A percentile compares a stretch with the other conserved stretches of the same genome.
These are phyloP conservation scores for Achroia grisella DNA, from an alignment of 1,140 invertebrate species.

Conservation along the genomic window DNA sequence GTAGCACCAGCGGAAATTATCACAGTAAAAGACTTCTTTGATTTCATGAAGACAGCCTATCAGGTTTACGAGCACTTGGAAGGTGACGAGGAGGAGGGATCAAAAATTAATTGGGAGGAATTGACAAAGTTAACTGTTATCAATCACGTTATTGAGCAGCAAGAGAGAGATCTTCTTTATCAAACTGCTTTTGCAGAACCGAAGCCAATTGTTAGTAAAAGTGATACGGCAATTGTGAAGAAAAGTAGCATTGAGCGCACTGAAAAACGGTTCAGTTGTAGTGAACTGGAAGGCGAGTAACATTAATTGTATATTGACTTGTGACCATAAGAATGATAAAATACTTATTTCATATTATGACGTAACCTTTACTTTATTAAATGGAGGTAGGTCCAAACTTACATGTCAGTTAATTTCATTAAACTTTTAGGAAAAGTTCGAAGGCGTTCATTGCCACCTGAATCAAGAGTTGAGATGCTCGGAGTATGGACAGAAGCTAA, in stretches of 20 bases:
- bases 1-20: constrained; percentile 67
- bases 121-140: constrained; percentile 66
- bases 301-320: constrained; percentile 1
- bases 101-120: constrained; percentile 78
- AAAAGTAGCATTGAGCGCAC: constrained; percentile 27
- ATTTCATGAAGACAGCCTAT: constrained; percentile 82
- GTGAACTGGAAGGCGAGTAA: constrained; percentile 50
- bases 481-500: constrained; percentile 66
- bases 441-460: constrained; percentile 32
- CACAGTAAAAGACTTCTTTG: constrained; percentile 80
- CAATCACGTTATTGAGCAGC: constrained; percentile 62
- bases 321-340: no score
- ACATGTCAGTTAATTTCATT: no score
- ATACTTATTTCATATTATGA: no score
- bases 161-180: constrained; percentile 52
- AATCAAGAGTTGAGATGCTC: constrained; percentile 59
- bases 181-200: constrained; percentile 41
- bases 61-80: constrained; percentile 78
- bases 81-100: constrained; percentile 72
- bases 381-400: no score
- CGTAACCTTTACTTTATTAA: no score
- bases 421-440: constrained; percentile 34
- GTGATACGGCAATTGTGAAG: constrained; percentile 43
- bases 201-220: constrained; percentile 48
- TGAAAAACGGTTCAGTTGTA: constrained; percentile 52